phyloP scores from a whole-genome alignment of 2,797 vertebrate species.

The Gallinago nigripennis region DNA sequence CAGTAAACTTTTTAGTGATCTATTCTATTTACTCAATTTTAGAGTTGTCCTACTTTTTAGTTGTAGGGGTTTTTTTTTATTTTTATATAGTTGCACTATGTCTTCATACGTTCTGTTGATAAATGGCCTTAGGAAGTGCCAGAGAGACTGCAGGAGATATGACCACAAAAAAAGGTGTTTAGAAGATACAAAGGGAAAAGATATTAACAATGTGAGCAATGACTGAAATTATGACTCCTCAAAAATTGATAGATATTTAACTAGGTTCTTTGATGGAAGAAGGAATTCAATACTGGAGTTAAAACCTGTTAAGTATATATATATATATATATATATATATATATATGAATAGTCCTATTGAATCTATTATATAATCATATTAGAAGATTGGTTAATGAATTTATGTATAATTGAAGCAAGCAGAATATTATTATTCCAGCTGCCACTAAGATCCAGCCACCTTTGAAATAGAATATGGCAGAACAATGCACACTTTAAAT shows the following conservation, averaged over 20 bases:
- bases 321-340: too few relatives aligned
- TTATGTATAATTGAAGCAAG: background rate
- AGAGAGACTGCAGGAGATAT: background rate
- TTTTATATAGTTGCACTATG: background rate
- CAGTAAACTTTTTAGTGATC: slow-evolving; percentile 19
- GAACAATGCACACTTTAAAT: background rate
- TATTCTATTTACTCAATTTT: background rate
- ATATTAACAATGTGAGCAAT: background rate
- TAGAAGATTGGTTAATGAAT: background rate
- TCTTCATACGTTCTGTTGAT: background rate
- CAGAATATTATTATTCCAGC: background rate
- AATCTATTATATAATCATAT: background rate
- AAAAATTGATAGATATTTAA: background rate
- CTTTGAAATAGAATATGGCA: background rate
- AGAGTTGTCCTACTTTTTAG: background rate
- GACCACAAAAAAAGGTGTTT: background rate
- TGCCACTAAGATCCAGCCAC: background rate
- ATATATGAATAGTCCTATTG: background rate
- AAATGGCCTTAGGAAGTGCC: background rate
- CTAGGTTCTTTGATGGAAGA: background rate
- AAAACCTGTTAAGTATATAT: background rate
- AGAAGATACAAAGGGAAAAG: background rate
- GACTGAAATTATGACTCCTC: background rate
- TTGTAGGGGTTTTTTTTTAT: background rate
- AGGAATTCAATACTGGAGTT: background rate